A percentile compares a stretch with the other conserved stretches of the same genome.
Conservation (phyloP, 2,888 invertebrate genomes). For the Rhamphomyia laevipes region DNA sequence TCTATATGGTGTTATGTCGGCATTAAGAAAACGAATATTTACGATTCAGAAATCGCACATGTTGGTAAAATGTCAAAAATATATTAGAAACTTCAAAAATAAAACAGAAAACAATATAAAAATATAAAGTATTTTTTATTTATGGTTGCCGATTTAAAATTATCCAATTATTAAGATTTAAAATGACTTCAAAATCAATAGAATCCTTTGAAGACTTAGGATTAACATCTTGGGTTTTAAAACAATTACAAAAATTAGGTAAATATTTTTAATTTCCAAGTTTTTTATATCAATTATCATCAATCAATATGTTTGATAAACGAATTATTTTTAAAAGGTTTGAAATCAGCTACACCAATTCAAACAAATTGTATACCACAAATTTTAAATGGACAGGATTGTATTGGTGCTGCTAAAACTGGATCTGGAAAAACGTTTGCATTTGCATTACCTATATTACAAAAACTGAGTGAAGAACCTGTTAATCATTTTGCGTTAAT, state of each 20-base stretch:
- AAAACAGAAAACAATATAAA: no score
- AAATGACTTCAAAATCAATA: no score
- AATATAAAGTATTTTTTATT: no score
- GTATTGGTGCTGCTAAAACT: slow-evolving; percentile 93
- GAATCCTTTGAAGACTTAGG: slow-evolving; percentile 47
- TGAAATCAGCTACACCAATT: slow-evolving; percentile 68
- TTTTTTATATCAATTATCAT: not conserved
- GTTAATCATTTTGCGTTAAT: slow-evolving; percentile 92
- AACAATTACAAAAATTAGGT: slow-evolving; percentile 60
- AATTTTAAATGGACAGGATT: slow-evolving; percentile 69
- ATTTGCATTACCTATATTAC: slow-evolving; percentile 89
- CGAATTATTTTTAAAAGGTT: slow-evolving; percentile 40
- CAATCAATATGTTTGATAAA: not conserved
- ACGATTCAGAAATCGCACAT: no score
- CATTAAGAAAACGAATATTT: no score
- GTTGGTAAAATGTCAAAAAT: no score
- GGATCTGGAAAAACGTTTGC: slow-evolving; percentile 98
- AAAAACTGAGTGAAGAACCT: slow-evolving; percentile 85
- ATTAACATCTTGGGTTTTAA: slow-evolving; percentile 60
- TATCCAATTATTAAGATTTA: no score
- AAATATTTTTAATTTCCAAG: slow-evolving; percentile 14
- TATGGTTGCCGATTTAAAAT: no score
- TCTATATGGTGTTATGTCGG: no score
- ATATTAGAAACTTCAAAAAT: no score
- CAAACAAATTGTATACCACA: slow-evolving; percentile 70